phyloP scores from a whole-genome alignment of 2,113 vertebrate species.

The Candoia aspera region DNA sequence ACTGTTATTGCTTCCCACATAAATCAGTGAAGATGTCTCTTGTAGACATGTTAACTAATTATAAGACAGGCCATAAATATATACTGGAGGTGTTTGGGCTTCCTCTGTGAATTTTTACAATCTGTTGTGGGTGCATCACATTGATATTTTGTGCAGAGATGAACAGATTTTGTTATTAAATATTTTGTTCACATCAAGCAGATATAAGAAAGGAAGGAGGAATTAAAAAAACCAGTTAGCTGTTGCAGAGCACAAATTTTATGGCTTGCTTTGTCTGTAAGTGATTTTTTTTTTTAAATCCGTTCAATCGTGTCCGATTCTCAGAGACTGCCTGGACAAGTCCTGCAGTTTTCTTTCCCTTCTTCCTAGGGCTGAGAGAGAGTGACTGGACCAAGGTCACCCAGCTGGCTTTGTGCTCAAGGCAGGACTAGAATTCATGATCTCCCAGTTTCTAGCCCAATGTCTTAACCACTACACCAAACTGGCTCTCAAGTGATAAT shows the following conservation, averaged over 20 bases:
- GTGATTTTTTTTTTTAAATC: neutral
- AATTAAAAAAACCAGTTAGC: neutral
- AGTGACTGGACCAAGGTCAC: too few relatives aligned
- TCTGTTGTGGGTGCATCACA: constrained; percentile 13
- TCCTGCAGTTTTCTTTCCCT: too few relatives aligned
- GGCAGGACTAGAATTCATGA: too few relatives aligned
- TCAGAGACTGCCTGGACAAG: too few relatives aligned
- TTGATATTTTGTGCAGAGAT: neutral
- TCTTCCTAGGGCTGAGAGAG: too few relatives aligned
- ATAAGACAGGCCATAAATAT: constrained; percentile 3
- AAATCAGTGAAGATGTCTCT: neutral
- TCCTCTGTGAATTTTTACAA: neutral
- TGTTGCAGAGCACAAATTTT: neutral
- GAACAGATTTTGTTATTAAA: constrained; percentile 35
- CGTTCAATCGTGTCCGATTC: too few relatives aligned
- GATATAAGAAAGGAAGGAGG: neutral
- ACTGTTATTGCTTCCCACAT: neutral
- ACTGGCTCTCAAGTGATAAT: neutral
- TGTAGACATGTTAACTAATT: constrained; percentile 9
- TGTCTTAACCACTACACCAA: too few relatives aligned
- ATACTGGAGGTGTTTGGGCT: neutral
- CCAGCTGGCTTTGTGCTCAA: too few relatives aligned
- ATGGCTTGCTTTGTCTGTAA: neutral
- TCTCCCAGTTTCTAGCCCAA: too few relatives aligned
- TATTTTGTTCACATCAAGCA: constrained; percentile 22